Evolutionary conservation across 1,140 invertebrate genomes (phyloP).

Genomic region (Holotrichia oblita): DNA sequence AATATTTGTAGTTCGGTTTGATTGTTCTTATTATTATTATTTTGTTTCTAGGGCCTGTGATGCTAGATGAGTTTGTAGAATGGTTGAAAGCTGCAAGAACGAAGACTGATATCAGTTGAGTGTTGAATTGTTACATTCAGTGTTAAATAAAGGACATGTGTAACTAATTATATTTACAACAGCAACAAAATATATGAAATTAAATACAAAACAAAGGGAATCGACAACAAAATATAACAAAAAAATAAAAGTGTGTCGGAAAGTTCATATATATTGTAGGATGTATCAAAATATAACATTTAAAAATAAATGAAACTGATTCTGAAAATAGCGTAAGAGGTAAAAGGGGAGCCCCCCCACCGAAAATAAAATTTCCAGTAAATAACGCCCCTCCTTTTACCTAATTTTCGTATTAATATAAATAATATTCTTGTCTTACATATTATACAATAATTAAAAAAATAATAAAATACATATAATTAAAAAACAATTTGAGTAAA

Average conservation of each 20-base stretch:
- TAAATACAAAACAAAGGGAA: background rate
- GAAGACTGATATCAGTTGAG: constrained; percentile 59
- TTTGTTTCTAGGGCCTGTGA: constrained; percentile 83
- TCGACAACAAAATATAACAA: background rate
- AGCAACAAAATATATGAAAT: background rate
- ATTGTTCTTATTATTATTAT: background rate
- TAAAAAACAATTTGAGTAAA: background rate
- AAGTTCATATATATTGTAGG: background rate
- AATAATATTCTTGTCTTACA: background rate
- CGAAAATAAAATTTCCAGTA: no score
- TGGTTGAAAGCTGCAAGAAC: constrained; percentile 74
- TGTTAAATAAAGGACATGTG: constrained; percentile 37
- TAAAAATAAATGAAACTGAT: background rate
- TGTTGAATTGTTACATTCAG: constrained; percentile 36
- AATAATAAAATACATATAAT: background rate
- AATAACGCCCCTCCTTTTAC: background rate
- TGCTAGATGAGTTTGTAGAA: constrained; percentile 94
- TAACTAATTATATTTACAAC: constrained; percentile 40
- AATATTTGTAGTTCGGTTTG: background rate
- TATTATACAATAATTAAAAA: constrained; percentile 15
- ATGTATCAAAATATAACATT: background rate
- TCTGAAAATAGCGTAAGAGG: constrained; percentile 1
- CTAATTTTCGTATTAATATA: background rate
- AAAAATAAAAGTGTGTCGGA: background rate
- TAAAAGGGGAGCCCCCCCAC: constrained; percentile 5